A percentile compares a stretch with the other conserved stretches of the same genome.
These are phyloP conservation scores for Fabriciana adippe DNA, from an alignment of 2,888 invertebrate species.

Conservation along the genomic window DNA sequence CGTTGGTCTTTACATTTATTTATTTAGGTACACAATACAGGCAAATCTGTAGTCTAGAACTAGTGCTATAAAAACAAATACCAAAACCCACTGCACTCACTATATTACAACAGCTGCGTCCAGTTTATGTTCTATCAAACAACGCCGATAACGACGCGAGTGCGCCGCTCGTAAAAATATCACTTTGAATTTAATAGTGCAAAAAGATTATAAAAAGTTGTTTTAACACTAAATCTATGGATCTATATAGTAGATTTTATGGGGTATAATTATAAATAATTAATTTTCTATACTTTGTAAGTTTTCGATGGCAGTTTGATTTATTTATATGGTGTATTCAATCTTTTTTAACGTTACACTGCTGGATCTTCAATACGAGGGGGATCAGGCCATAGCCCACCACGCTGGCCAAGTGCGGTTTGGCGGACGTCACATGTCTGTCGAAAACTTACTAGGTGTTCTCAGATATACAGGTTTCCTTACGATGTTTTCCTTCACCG, in stretches of 20 bases:
- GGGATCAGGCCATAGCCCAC: too few relatives aligned
- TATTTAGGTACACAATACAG: background rate
- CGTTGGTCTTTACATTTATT: background rate
- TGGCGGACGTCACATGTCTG: too few relatives aligned
- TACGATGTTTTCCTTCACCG: too few relatives aligned
- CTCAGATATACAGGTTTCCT: too few relatives aligned
- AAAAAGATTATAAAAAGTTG: slow-evolving; percentile 12
- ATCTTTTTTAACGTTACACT: too few relatives aligned
- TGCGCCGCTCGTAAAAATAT: slow-evolving; percentile 35
- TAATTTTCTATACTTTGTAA: too few relatives aligned
- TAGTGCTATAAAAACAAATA: slow-evolving; percentile 6
- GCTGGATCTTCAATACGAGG: too few relatives aligned
- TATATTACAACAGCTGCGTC: slow-evolving; percentile 42
- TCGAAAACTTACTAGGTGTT: too few relatives aligned
- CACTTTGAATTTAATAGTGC: slow-evolving; percentile 40
- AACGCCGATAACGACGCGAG: slow-evolving; percentile 32
- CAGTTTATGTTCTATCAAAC: slow-evolving; percentile 47
- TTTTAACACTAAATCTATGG: slow-evolving; percentile 12
- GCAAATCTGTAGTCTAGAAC: slow-evolving; percentile 5
- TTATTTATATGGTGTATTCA: too few relatives aligned
- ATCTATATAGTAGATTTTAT: background rate
- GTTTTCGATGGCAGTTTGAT: too few relatives aligned
- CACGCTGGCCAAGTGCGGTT: too few relatives aligned
- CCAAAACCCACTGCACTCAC: slow-evolving; percentile 17
- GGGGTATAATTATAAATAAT: background rate